phyloP scores from a whole-genome alignment of 2,888 invertebrate genomes.

The Subacronicta megacephala region DNA sequence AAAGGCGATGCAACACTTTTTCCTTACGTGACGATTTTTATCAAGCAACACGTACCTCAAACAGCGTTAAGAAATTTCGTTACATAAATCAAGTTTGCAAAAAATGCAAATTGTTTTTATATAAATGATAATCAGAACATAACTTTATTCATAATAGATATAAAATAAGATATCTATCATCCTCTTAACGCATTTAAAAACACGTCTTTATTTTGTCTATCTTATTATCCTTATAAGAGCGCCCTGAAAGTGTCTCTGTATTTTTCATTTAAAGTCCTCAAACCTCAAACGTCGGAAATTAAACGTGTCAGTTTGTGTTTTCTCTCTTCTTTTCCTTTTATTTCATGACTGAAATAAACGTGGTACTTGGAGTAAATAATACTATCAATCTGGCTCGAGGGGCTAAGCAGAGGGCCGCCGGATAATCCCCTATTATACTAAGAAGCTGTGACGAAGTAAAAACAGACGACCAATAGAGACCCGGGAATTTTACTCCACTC shows the following conservation, averaged over 20 bases:
- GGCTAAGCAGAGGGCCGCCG: conserved; percentile 29
- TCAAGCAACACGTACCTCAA: too few species aligned
- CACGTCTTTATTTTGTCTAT: conserved; percentile 26
- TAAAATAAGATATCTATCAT: conserved; percentile 26
- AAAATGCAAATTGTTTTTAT: conserved; percentile 8
- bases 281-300: conserved; percentile 47
- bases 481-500: not conserved
- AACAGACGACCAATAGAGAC: not conserved
- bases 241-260: conserved; percentile 18
- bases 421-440: conserved; percentile 52
- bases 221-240: conserved; percentile 31
- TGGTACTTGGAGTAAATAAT: conserved; percentile 53
- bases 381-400: conserved; percentile 57
- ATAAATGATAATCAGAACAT: conserved; percentile 10
- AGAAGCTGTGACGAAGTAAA: conserved; percentile 34
- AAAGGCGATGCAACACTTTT: too few species aligned
- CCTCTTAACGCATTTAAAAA: conserved; percentile 39
- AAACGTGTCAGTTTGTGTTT: conserved; percentile 34
- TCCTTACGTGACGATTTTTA: too few species aligned
- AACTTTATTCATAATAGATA: conserved; percentile 6
- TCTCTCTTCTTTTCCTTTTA: conserved; percentile 24
- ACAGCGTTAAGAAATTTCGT: too few species aligned
- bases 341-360: conserved; percentile 29
- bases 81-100: too few species aligned
- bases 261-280: conserved; percentile 37